Evolutionary conservation across 1,140 invertebrate species (phyloP).

Genomic region (Nephila pilipes): DNA sequence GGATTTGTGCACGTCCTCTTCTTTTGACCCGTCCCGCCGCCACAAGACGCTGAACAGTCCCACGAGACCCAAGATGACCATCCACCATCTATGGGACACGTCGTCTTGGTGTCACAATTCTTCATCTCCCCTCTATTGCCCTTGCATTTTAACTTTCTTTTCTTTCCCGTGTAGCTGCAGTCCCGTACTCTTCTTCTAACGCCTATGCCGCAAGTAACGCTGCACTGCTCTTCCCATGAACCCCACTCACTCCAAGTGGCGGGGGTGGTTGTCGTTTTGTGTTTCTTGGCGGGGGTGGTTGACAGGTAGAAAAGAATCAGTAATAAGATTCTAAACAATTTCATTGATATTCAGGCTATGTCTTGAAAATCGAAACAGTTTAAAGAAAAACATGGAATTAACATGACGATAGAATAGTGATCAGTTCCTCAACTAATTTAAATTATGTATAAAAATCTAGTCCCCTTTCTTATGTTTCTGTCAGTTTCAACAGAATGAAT

Average conservation of each 20-base stretch:
- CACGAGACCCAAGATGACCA: constrained; percentile 58
- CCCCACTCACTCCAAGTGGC: constrained; percentile 46
- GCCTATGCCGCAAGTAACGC: constrained; percentile 63
- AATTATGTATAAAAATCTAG: too few species aligned
- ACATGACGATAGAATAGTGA: too few species aligned
- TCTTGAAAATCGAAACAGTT: background rate
- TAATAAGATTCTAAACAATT: background rate
- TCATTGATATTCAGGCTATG: background rate
- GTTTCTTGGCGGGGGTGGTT: background rate
- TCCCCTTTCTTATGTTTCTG: too few species aligned
- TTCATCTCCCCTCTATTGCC: constrained; percentile 38
- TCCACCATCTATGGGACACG: constrained; percentile 64
- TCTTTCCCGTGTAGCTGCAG: constrained; percentile 43
- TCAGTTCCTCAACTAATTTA: too few species aligned
- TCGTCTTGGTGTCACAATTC: constrained; percentile 63
- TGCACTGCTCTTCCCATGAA: constrained; percentile 49
- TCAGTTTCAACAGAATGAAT: too few species aligned
- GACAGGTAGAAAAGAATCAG: background rate
- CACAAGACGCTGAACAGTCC: constrained; percentile 66
- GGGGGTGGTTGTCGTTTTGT: background rate
- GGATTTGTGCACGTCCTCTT: constrained; percentile 67
- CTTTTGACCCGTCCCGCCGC: constrained; percentile 51
- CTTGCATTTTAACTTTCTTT: constrained; percentile 13
- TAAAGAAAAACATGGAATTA: background rate
- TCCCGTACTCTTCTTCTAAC: constrained; percentile 15